phyloP scores from a whole-genome alignment of 2,797 vertebrate genomes.

The Pseudomugil gertrudae region DNA sequence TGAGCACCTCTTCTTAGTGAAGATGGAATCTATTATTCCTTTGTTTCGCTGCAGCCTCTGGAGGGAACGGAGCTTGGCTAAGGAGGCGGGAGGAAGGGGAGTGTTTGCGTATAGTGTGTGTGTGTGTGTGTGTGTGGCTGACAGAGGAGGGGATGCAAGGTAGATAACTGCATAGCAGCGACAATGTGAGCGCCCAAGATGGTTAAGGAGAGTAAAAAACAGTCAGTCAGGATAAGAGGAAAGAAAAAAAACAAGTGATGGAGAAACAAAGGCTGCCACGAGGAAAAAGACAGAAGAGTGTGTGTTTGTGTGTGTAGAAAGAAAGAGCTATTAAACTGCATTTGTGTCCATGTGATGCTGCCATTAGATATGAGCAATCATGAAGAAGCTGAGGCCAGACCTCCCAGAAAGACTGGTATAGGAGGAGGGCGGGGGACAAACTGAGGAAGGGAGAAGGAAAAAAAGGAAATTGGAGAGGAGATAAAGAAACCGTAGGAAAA shows the following conservation, averaged over 20 bases:
- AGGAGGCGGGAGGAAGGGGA: conserved; percentile 16
- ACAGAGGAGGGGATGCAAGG: conserved; percentile 18
- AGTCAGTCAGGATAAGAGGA: conserved; percentile 7
- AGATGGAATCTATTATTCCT: conserved; percentile 73
- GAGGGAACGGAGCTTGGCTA: conserved; percentile 42
- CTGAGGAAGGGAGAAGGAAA: not conserved
- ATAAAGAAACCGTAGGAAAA: conserved; percentile 6
- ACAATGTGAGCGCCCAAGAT: conserved; percentile 18
- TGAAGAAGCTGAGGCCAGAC: conserved; percentile 22
- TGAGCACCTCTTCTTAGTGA: conserved; percentile 41
- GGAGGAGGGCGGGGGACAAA: not conserved
- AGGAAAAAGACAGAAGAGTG: not conserved
- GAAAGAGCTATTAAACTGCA: not conserved
- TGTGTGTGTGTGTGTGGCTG: conserved; percentile 5
- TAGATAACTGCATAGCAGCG: conserved; percentile 28
- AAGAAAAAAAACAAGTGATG: conserved; percentile 12
- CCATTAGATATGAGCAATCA: conserved; percentile 31
- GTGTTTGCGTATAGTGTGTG: conserved; percentile 6
- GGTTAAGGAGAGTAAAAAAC: conserved; percentile 9
- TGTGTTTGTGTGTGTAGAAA: not conserved
- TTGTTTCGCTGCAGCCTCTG: conserved; percentile 71
- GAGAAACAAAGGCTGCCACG: conserved; percentile 14
- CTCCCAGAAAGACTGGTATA: conserved; percentile 6
- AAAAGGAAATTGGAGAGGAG: not conserved
- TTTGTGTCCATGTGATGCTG: conserved; percentile 15